Evolutionary conservation across 1,140 invertebrate genomes (phyloP).

Genomic region (Euura saliciscinereae): DNA sequence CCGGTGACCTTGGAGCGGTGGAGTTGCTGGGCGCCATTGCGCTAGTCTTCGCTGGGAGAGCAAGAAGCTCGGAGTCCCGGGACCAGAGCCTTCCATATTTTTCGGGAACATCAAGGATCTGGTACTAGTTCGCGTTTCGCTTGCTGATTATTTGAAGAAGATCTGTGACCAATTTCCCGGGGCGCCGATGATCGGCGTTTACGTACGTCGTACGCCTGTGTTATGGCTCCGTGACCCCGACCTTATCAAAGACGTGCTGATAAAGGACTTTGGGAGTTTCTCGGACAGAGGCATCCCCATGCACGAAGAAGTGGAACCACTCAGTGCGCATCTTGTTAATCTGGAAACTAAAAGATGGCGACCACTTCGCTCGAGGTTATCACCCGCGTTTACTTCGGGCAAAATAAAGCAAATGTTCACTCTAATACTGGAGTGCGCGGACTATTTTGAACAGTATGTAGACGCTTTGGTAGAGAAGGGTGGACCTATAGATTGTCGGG

Average conservation of each 20-base stretch:
- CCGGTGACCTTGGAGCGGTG: background rate
- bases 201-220: slow-evolving; percentile 3
- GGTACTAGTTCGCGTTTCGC: slow-evolving; percentile 29
- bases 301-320: slow-evolving; percentile 57
- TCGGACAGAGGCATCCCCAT: slow-evolving; percentile 40
- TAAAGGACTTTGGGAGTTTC: slow-evolving; percentile 29
- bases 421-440: slow-evolving; percentile 34
- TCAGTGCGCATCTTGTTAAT: slow-evolving; percentile 44
- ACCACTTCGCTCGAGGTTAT: slow-evolving; percentile 42
- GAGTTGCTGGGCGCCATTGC: slow-evolving; percentile 12
- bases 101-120: slow-evolving; percentile 34
- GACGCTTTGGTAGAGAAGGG: slow-evolving; percentile 18
- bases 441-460: slow-evolving; percentile 33
- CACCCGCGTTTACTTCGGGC: slow-evolving; percentile 52
- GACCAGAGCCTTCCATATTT: slow-evolving; percentile 50
- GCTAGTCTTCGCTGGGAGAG: slow-evolving; percentile 40
- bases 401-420: slow-evolving; percentile 54
- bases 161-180: slow-evolving; percentile 38
- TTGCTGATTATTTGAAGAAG: slow-evolving; percentile 27
- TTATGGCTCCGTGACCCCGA: slow-evolving; percentile 6
- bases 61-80: slow-evolving; percentile 52
- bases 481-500: slow-evolving; percentile 30
- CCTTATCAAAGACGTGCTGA: slow-evolving; percentile 14
- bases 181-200: slow-evolving; percentile 18
- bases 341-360: slow-evolving; percentile 47